phyloP scores from a whole-genome alignment of 2,888 invertebrate species.

The Morpho helenor region DNA sequence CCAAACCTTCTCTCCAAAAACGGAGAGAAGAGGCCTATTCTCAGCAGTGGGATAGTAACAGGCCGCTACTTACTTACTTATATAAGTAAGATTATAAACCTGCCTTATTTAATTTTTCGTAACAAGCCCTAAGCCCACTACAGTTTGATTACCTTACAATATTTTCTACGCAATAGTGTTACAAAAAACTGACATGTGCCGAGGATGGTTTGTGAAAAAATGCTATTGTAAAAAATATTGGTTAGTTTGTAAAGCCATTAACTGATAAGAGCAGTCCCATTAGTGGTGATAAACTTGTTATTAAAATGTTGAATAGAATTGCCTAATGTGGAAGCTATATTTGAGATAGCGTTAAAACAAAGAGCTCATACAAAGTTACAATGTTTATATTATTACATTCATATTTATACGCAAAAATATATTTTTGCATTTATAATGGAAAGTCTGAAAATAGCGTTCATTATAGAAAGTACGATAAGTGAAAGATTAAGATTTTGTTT shows the following conservation, averaged over 20 bases:
- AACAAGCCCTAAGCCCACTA: neutral
- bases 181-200: conserved; percentile 30
- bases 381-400: neutral
- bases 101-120: no score
- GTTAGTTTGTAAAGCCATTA: conserved; percentile 48
- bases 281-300: conserved; percentile 40
- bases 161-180: conserved; percentile 40
- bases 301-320: conserved; percentile 22
- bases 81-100: no score
- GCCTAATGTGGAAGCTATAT: conserved; percentile 24
- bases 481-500: no score
- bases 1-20: no score
- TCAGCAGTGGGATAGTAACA: no score
- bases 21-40: no score
- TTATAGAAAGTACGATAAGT: no score
- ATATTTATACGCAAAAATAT: no score
- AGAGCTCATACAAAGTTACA: conserved; percentile 11
- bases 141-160: conserved; percentile 21
- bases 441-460: no score
- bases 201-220: conserved; percentile 26
- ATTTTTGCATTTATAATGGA: no score
- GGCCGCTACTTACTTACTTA: no score
- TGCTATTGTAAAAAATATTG: conserved; percentile 35
- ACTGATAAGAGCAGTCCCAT: conserved; percentile 46
- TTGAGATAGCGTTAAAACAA: conserved; percentile 15